These are phyloP conservation scores for Podarcis lilfordi DNA, from an alignment of 2,797 vertebrate genomes.

Conservation along the genomic window DNA sequence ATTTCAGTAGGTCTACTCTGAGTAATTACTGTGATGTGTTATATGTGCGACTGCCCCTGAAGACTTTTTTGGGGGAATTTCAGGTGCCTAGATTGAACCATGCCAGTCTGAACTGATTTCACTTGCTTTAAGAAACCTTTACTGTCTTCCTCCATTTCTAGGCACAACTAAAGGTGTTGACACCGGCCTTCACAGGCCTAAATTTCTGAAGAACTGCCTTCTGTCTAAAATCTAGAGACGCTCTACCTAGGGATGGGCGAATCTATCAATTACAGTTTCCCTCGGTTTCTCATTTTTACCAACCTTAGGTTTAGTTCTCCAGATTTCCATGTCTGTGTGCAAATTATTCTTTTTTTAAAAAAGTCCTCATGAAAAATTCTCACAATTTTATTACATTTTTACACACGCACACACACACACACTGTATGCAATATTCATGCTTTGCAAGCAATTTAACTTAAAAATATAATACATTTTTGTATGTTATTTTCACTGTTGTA, in stretches of 20 bases:
- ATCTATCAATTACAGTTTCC: background rate
- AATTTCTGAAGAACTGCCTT: background rate
- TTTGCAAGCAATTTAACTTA: too few relatives aligned
- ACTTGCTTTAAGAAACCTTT: background rate
- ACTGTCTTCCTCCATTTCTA: background rate
- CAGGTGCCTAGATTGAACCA: background rate
- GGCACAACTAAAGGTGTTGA: background rate
- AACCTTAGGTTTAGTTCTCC: too few relatives aligned
- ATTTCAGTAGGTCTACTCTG: too few relatives aligned
- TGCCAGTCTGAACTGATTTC: background rate
- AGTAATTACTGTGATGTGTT: too few relatives aligned
- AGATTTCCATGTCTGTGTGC: too few relatives aligned
- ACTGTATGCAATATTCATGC: too few relatives aligned
- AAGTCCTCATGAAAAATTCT: background rate
- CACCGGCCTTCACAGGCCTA: too few relatives aligned
- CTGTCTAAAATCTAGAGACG: background rate
- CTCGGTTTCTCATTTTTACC: background rate
- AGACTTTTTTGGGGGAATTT: background rate
- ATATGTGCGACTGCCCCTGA: background rate
- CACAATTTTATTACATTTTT: too few relatives aligned
- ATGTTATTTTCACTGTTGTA: too few relatives aligned
- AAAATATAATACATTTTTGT: too few relatives aligned
- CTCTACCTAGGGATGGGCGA: background rate
- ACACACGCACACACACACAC: too few relatives aligned
- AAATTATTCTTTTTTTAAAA: too few relatives aligned